These are phyloP conservation scores for Nothocercus nigrocapillus DNA, from an alignment of 2,113 vertebrate genomes.

Conservation along the genomic window DNA sequence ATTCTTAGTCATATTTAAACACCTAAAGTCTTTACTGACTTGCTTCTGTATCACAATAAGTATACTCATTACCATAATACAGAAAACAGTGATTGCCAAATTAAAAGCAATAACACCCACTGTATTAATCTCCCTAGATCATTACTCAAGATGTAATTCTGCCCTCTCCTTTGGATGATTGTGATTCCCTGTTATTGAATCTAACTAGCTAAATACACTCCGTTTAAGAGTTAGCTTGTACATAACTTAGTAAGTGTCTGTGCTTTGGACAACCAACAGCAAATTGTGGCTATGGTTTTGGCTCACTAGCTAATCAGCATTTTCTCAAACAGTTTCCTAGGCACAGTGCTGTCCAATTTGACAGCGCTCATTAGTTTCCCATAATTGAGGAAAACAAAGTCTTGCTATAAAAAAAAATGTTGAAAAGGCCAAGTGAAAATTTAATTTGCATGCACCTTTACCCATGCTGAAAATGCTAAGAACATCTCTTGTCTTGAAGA, in stretches of 20 bases:
- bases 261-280: constrained; percentile 48
- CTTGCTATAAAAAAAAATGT: neutral
- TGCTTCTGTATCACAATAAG: neutral
- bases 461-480: neutral
- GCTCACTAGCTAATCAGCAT: constrained; percentile 59
- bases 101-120: neutral
- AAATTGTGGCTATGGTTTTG: constrained; percentile 59
- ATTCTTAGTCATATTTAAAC: neutral
- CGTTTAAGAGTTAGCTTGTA: constrained; percentile 65
- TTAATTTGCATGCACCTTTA: neutral
- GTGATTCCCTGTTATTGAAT: neutral
- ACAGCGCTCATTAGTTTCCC: constrained; percentile 47
- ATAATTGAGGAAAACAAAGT: constrained; percentile 24
- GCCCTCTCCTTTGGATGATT: neutral
- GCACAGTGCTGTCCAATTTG: constrained; percentile 15
- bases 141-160: constrained; percentile 6
- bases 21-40: neutral
- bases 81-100: constrained; percentile 5
- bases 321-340: constrained; percentile 28
- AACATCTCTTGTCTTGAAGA: neutral
- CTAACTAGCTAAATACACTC: constrained; percentile 65
- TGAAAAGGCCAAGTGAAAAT: constrained; percentile 24
- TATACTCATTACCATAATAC: neutral
- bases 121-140: neutral
- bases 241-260: constrained; percentile 67